Percentiles rank a stretch among this genome's conserved stretches.
These are phyloP conservation scores for Hystrix brachyura DNA, from an alignment of 2,113 vertebrate species.

Conservation along the genomic window DNA sequence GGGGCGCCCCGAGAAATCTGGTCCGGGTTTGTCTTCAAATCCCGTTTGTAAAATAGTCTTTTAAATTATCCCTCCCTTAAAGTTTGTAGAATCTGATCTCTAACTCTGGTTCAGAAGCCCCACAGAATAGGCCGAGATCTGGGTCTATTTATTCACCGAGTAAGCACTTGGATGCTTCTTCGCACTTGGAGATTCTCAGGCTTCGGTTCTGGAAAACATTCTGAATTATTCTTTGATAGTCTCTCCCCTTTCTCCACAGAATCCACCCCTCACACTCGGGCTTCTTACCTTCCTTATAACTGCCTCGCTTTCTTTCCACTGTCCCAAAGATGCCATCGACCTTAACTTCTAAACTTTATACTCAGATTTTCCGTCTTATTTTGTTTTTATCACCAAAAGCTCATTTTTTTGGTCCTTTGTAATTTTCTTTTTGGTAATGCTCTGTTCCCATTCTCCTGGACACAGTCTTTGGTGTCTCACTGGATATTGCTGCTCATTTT, in stretches of 20 bases:
- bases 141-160: not conserved
- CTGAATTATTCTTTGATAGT: not conserved
- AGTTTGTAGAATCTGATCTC: not conserved
- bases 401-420: not conserved
- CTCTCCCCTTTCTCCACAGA: not conserved
- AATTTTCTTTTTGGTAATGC: not conserved
- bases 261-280: not conserved
- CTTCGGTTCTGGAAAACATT: not conserved
- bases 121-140: not conserved
- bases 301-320: not conserved
- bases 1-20: not conserved
- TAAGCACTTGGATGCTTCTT: not conserved
- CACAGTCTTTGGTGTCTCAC: not conserved
- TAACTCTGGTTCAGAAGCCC: not conserved
- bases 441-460: not conserved
- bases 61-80: not conserved
- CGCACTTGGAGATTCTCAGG: not conserved
- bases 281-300: not conserved
- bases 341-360: not conserved
- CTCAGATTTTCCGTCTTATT: not conserved
- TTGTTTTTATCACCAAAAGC: not conserved
- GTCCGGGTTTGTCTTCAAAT: not conserved
- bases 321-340: not conserved
- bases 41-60: not conserved
- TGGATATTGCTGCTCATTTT: not conserved